Base-by-base conservation (phyloP, 2,888 invertebrate species). In the Zygothrica quintamaculata region DNA sequence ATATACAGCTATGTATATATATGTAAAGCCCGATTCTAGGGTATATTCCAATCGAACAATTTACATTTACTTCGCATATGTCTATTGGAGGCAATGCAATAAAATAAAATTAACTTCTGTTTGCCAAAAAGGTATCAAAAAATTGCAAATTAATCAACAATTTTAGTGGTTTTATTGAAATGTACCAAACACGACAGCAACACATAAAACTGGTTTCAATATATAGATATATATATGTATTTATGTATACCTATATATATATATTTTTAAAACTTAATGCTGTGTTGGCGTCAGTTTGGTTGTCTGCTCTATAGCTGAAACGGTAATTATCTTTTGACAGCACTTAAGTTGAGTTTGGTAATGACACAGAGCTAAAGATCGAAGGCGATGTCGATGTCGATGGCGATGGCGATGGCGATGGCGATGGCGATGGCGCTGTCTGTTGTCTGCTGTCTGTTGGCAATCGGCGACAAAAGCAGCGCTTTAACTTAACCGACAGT, bases 321-420 rank as follows among this genome's bases (percentile, higher is more conserved):
- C 77, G 78, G 81, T 81, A 81, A 84, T 84, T 84, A 81, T 81
- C 80, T 84, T 81, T 81, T 84, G 80, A 81, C 84, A 81, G 84
- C 80, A 81, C 78, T 81, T 81, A 81, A 81, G 74, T 68, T 76
- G 77, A 74, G 72, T 79, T 84, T 77, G 84, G 77, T 68, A 80
- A 68, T 74, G 80, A 79, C 78, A 79, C 55, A 62, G 46, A 51
- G 65, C 64, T 61, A 74, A 80, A 74, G 70, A 72, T 81, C 74
- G 71, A 65, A 65, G 79, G 62, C 64, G 62, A 46, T 53, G 60
- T 26, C 46, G 33, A 26, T 36, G 12, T 12, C 11, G 13, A 1
- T 12, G 60, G 33, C 46, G 34, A 26, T 69, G 56, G 58, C 74
- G 64, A 76, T 76, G 76, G 67, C 70, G 62, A 65, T 71, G 56